Percentiles rank a stretch among this genome's conserved stretches.
Evolutionary conservation across 1,140 invertebrate genomes (phyloP).

Genomic region (Aradophagus sp.): DNA sequence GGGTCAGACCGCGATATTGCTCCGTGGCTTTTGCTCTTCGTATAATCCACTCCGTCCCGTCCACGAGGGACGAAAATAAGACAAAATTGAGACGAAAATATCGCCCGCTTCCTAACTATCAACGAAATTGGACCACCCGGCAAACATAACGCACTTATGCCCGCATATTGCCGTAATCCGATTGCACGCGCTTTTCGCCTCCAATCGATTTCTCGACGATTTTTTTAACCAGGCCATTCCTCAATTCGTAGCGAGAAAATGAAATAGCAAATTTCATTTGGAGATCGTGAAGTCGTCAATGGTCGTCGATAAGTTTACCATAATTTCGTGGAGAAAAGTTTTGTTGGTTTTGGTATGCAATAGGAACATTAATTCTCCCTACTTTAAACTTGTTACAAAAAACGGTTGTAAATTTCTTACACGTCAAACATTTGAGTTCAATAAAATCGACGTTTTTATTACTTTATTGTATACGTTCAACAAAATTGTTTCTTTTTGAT

Average conservation of each 20-base stretch:
- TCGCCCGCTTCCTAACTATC: slow-evolving; percentile 13
- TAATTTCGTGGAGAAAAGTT: no score
- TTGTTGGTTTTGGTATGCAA: no score
- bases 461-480: no score
- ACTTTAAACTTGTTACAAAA: no score
- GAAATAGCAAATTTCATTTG: no score
- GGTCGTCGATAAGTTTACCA: no score
- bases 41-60: slow-evolving; percentile 54
- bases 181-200: slow-evolving; percentile 1
- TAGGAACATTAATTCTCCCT: no score
- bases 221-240: not conserved
- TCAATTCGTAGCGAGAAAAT: not conserved
- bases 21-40: slow-evolving; percentile 55
- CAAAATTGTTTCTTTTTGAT: no score
- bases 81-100: slow-evolving; percentile 33
- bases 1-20: slow-evolving; percentile 59
- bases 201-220: not conserved
- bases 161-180: slow-evolving; percentile 12
- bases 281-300: no score
- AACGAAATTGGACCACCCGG: slow-evolving; percentile 22
- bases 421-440: no score
- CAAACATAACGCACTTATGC: slow-evolving; percentile 15
- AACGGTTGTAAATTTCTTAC: no score
- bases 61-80: slow-evolving; percentile 17
- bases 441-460: no score